phyloP scores from a whole-genome alignment of 2,113 vertebrate genomes.

The Mormyrus lacerda region DNA sequence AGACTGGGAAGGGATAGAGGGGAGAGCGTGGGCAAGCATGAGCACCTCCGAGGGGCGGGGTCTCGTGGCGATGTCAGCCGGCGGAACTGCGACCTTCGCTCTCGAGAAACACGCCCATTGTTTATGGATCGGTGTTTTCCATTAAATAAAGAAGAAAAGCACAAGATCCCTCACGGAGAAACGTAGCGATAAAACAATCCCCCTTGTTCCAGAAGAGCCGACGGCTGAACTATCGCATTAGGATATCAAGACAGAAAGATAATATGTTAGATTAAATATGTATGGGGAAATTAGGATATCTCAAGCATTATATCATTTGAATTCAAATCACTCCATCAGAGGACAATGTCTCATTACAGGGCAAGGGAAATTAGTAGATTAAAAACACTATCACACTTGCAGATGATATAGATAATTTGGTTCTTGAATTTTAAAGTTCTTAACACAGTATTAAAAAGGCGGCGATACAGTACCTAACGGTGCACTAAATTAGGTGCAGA shows the following conservation, averaged over 20 bases:
- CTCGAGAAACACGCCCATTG: not conserved
- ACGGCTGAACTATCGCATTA: slow-evolving; percentile 51
- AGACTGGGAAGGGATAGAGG: slow-evolving; percentile 15
- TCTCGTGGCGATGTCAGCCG: not conserved
- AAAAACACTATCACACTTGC: slow-evolving; percentile 57
- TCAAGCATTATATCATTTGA: slow-evolving; percentile 72
- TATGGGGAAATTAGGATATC: slow-evolving; percentile 67
- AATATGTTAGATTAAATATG: slow-evolving; percentile 74
- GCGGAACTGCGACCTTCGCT: not conserved
- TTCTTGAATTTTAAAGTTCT: slow-evolving; percentile 36
- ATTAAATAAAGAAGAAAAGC: not conserved
- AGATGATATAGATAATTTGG: slow-evolving; percentile 55
- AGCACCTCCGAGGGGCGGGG: not conserved
- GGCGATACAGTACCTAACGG: slow-evolving; percentile 6
- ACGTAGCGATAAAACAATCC: not conserved
- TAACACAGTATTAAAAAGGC: slow-evolving; percentile 30
- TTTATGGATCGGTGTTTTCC: not conserved
- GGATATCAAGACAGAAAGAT: slow-evolving; percentile 50
- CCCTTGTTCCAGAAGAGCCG: slow-evolving; percentile 21
- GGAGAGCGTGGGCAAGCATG: not conserved
- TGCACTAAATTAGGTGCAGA: slow-evolving; percentile 12
- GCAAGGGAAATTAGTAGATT: slow-evolving; percentile 63
- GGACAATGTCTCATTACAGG: slow-evolving; percentile 58
- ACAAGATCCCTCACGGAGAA: not conserved
- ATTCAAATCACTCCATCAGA: slow-evolving; percentile 68